Evolutionary conservation across 2,113 vertebrate genomes (phyloP).

Genomic region (Epinephelus lanceolatus): DNA sequence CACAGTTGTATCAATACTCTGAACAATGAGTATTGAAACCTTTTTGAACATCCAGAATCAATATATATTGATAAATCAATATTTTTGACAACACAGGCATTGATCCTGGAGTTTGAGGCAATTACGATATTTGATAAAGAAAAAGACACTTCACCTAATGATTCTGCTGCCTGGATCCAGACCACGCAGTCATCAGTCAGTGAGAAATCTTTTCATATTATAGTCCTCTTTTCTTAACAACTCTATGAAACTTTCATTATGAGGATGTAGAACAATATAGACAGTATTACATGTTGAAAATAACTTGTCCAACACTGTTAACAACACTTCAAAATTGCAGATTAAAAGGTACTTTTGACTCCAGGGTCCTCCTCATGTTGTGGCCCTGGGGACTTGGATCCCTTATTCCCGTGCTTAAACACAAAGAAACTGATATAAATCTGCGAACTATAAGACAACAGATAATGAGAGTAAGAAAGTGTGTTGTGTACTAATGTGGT

Average conservation of each 20-base stretch:
- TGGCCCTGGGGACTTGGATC: not conserved
- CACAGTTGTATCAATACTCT: no score
- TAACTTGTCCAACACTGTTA: no score
- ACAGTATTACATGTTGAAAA: not conserved
- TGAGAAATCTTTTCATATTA: not conserved
- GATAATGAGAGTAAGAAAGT: not conserved
- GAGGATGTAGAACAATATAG: not conserved
- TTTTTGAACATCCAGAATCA: no score
- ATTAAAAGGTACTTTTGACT: not conserved
- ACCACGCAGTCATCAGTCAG: no score
- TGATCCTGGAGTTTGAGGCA: not conserved
- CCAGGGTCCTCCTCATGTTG: not conserved
- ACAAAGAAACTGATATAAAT: not conserved
- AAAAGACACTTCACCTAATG: not conserved
- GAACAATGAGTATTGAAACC: no score
- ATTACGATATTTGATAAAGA: not conserved
- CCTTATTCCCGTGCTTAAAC: not conserved
- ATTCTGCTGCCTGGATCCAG: not conserved
- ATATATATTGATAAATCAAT: no score
- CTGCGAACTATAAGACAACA: not conserved
- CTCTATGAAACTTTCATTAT: not conserved
- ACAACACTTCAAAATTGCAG: not conserved
- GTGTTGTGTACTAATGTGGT: not conserved
- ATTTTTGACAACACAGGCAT: not conserved
- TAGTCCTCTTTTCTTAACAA: no score